Percentiles rank a stretch among this genome's conserved stretches.
Conservation (phyloP, 2,113 vertebrate genomes). For the Hepsetus odoe region DNA sequence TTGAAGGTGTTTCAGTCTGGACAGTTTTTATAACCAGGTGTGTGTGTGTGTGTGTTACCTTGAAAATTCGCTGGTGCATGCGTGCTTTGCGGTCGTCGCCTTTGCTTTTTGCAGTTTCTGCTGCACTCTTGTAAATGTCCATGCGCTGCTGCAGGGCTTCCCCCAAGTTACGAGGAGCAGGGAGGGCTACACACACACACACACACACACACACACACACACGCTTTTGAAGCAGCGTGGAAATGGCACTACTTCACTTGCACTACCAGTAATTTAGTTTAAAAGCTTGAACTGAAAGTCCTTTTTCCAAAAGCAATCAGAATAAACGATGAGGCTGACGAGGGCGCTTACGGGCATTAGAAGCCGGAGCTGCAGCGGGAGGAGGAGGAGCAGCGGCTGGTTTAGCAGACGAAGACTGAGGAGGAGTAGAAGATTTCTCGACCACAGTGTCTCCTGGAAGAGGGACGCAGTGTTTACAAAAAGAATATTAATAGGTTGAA, state of each 20-base stretch:
- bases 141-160: slow-evolving; percentile 90
- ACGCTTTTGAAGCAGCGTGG: background rate
- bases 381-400: slow-evolving; percentile 41
- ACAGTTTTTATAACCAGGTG: too few relatives aligned
- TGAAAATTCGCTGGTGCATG: slow-evolving; percentile 90
- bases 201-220: background rate
- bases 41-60: slow-evolving; percentile 67
- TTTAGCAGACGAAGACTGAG: slow-evolving; percentile 55
- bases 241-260: too few relatives aligned
- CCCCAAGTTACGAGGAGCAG: slow-evolving; percentile 74
- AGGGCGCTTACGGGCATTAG: slow-evolving; percentile 58
- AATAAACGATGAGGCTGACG: too few relatives aligned
- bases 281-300: too few relatives aligned
- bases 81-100: slow-evolving; percentile 89
- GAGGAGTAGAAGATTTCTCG: slow-evolving; percentile 46
- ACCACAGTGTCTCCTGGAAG: slow-evolving; percentile 61
- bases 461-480: background rate
- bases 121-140: slow-evolving; percentile 83
- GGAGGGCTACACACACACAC: slow-evolving; percentile 66
- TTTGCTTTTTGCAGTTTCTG: slow-evolving; percentile 82
- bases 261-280: too few relatives aligned
- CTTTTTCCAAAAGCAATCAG: too few relatives aligned
- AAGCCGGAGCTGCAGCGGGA: background rate
- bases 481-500: too few relatives aligned
- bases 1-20: too few relatives aligned